Evolutionary conservation across 1,140 invertebrate genomes (phyloP).

Genomic region (Euura lappo): DNA sequence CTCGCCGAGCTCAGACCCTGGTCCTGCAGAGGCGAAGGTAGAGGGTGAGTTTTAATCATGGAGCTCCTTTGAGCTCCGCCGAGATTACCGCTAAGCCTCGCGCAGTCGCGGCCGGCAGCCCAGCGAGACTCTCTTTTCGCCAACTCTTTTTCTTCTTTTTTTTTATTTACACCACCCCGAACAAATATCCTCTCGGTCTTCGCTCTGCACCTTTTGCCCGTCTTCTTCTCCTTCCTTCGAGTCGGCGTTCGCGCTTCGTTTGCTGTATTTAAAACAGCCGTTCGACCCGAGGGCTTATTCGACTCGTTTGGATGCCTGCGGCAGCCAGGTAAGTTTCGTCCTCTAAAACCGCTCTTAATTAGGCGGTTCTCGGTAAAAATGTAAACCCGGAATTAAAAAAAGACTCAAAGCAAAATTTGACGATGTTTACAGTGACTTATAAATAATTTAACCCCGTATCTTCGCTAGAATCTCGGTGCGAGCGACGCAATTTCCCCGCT

Average conservation of each 20-base stretch:
- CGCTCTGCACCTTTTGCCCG: background rate
- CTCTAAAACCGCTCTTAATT: background rate
- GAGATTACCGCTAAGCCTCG: conserved; percentile 6
- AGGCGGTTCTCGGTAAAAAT: no score
- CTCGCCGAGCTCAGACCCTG: background rate
- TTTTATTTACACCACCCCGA: conserved; percentile 6
- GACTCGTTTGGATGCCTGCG: no score
- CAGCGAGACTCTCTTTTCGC: conserved; percentile 25
- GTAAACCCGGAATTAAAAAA: background rate
- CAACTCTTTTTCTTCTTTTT: conserved; percentile 19
- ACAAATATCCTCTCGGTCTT: conserved; percentile 1
- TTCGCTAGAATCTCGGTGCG: background rate
- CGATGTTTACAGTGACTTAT: background rate
- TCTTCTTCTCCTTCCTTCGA: background rate
- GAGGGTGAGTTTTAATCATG: conserved; percentile 7
- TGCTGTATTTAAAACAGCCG: background rate
- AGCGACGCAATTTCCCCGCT: background rate
- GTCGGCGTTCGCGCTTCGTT: background rate
- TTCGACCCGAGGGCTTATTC: background rate
- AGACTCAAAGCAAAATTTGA: background rate
- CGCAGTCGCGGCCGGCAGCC: conserved; percentile 20
- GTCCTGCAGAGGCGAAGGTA: background rate
- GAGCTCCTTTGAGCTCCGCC: conserved; percentile 6
- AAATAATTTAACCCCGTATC: background rate
- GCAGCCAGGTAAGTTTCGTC: no score